phyloP scores from a whole-genome alignment of 2,113 vertebrate genomes.

The Dromaius novaehollandiae region DNA sequence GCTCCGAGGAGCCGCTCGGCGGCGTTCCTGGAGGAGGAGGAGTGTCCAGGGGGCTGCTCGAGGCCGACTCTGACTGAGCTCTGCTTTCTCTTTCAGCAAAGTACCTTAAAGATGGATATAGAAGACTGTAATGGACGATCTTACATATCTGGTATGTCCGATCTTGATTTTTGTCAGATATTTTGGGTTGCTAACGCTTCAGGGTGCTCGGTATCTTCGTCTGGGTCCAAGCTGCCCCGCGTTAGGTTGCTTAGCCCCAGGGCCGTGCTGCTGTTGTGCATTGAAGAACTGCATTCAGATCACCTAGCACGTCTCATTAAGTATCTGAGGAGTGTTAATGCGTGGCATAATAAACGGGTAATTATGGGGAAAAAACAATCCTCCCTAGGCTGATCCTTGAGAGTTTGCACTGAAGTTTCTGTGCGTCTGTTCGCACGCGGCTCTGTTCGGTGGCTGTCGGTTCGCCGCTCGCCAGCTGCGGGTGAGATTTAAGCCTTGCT shows the following conservation, averaged over 20 bases:
- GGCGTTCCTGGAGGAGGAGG: background rate
- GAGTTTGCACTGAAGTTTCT: rapidly evolving
- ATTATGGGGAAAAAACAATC: background rate
- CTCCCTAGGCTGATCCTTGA: background rate
- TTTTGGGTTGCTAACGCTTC: background rate
- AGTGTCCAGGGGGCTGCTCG: background rate
- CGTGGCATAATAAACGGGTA: rapidly evolving
- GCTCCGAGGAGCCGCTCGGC: background rate
- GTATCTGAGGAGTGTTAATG: background rate
- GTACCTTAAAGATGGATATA: slow-evolving; percentile 90
- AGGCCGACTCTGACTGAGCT: slow-evolving; percentile 28
- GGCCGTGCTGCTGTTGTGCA: background rate
- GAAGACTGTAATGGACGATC: slow-evolving; percentile 93
- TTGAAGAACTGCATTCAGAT: background rate
- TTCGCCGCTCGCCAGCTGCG: background rate
- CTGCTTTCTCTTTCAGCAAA: slow-evolving; percentile 76
- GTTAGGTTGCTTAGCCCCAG: background rate
- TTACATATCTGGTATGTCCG: slow-evolving; percentile 86
- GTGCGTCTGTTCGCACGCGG: background rate
- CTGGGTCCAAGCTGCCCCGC: background rate
- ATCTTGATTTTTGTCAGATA: background rate
- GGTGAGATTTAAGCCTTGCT: background rate
- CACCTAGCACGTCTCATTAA: rapidly evolving
- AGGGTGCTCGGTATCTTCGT: background rate
- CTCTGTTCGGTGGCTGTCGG: background rate